A percentile compares a stretch with the other conserved stretches of the same genome.
These are phyloP conservation scores for Melolontha melolontha DNA, from an alignment of 2,888 invertebrate genomes.

Conservation along the genomic window DNA sequence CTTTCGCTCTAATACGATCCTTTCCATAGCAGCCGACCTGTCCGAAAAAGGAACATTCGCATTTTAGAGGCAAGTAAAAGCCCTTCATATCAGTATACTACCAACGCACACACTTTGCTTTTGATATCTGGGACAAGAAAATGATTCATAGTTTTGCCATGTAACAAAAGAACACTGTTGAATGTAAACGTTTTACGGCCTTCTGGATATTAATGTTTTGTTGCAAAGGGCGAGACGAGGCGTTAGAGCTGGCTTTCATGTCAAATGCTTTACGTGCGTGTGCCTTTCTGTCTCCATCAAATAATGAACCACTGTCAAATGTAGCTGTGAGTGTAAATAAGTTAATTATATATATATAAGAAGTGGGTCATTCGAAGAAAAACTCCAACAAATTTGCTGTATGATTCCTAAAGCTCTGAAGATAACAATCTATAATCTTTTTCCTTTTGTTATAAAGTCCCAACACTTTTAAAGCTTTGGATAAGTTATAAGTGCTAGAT, in stretches of 20 bases:
- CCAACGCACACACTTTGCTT: slow-evolving; percentile 5
- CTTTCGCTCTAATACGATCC: not conserved
- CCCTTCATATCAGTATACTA: not conserved
- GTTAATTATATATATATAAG: not conserved
- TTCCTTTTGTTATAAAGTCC: no score
- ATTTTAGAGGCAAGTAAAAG: slow-evolving; percentile 16
- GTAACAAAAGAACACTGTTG: not conserved
- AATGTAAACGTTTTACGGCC: slow-evolving; percentile 28
- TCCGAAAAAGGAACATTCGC: slow-evolving; percentile 9
- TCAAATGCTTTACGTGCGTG: slow-evolving; percentile 23
- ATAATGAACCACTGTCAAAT: slow-evolving; percentile 11
- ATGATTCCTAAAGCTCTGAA: no score
- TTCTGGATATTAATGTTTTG: slow-evolving; percentile 35
- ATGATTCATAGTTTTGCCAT: slow-evolving; percentile 32
- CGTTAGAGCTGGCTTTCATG: slow-evolving; percentile 7
- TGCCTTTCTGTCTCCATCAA: slow-evolving; percentile 19
- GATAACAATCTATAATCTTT: no score
- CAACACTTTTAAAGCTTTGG: no score
- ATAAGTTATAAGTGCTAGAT: no score
- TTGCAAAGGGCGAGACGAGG: slow-evolving; percentile 10
- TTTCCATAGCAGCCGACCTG: not conserved
- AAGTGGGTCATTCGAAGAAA: no score
- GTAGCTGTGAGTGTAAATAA: slow-evolving; percentile 3
- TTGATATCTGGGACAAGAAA: slow-evolving; percentile 32
- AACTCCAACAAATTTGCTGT: no score